Conservation (phyloP, 2,113 vertebrate species). For the Camelus bactrianus region DNA sequence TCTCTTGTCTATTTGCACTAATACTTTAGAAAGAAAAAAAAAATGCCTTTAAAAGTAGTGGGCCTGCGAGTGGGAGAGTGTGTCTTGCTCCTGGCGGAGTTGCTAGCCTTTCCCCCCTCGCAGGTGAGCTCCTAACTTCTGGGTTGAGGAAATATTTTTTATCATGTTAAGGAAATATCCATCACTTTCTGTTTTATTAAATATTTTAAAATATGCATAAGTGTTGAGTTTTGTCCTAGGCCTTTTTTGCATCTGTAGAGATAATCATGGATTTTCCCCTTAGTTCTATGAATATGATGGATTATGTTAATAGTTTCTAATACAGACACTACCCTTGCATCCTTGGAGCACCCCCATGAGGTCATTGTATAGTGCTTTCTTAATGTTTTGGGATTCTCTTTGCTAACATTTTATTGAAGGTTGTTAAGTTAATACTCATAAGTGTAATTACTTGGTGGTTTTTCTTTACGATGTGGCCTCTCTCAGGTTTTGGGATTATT, state of each 20-base stretch:
- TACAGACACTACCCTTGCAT: neutral
- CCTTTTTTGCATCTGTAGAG: neutral
- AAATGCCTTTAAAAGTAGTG: neutral
- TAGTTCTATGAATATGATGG: neutral
- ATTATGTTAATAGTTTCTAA: neutral
- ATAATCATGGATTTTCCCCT: neutral
- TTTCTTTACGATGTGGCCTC: neutral
- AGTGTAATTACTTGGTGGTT: neutral
- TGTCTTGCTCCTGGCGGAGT: no score
- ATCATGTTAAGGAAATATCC: neutral
- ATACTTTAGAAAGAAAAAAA: neutral
- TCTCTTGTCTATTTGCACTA: neutral
- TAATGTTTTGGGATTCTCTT: neutral
- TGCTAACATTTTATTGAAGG: neutral
- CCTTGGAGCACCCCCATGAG: neutral
- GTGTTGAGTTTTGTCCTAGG: neutral
- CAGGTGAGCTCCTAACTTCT: neutral
- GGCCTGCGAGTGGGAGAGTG: neutral
- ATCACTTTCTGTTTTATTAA: neutral
- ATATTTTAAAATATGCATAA: neutral
- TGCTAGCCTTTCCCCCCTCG: rapidly evolving
- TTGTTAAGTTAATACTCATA: neutral
- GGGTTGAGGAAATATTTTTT: neutral
- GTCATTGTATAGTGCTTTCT: neutral
- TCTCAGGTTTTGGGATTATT: neutral